Evolutionary conservation across 1,140 invertebrate genomes (phyloP), one percentile per base, ranked within the genome.

Genomic region (Holotrichia oblita): DNA sequence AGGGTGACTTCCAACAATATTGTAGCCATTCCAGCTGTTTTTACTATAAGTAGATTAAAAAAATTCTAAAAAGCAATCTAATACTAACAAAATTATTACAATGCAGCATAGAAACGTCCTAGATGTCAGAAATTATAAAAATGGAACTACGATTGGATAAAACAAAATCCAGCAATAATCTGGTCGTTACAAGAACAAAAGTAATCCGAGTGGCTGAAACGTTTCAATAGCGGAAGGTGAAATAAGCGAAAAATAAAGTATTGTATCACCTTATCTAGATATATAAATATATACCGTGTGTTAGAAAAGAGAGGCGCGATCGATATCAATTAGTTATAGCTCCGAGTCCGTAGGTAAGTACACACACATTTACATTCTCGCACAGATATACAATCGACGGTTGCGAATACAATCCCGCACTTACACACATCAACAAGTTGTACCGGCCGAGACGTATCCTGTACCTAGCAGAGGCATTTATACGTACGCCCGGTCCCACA

Each of bases 291-390:
- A 69, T 69, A 34, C 61, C 17, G 61, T 69, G 61, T 69, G 48
- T 69, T 69, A 22, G 9, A 69, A 22, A 24, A 69, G 61, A 22
- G 61, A 69, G 61, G 61, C 22, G 22, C 61, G 61, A 69, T 69
- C 61, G 61, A 27, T 69, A 69, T 69, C 61, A 69, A 69, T 69
- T 69, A 69, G 61, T 69, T 69, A 69, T 69, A 69, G 61, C 24
- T 69, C 10, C 4, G 22, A 69, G 61, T 69, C 22, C 61, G 24
- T 34, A 69, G 20, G 27, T 69, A 55, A 2, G 27, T 14, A 55
- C 14, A 55, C n/a, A n/a, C 17, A 55, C 48, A 17, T 55, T 6
- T 55, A n/a, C 44, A 48, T 55, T 34, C 27, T 34, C 2, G 27
- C 27, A 34, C 4, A 34, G 27, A 34, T 34, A 34, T 34, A 34